Evolutionary conservation across 2,888 invertebrate genomes (phyloP).

Genomic region (Drosophila affinis): DNA sequence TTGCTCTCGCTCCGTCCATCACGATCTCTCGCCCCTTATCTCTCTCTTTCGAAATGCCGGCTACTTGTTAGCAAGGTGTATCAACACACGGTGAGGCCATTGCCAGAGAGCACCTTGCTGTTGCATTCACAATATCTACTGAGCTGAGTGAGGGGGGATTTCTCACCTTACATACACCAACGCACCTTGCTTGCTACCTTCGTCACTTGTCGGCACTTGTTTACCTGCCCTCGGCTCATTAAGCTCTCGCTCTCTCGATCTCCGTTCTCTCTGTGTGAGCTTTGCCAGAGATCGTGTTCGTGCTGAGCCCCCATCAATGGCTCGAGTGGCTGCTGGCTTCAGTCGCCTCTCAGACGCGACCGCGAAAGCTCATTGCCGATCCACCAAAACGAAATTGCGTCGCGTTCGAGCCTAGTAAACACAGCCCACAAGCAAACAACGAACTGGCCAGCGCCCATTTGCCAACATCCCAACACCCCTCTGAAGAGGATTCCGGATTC

Average conservation of each 20-base stretch:
- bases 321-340: conserved; percentile 33
- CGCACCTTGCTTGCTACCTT: neutral
- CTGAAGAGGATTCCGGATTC: conserved; percentile 12
- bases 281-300: conserved; percentile 59
- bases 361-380: conserved; percentile 60
- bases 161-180: neutral
- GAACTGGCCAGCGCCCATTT: conserved; percentile 70
- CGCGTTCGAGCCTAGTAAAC: conserved; percentile 42
- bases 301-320: conserved; percentile 23
- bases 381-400: conserved; percentile 39
- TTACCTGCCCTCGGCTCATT: conserved; percentile 9
- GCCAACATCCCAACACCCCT: conserved; percentile 20
- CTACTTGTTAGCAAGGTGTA: conserved; percentile 56
- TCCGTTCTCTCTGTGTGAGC: conserved; percentile 20
- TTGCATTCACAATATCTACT: neutral
- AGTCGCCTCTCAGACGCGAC: conserved; percentile 73
- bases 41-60: conserved; percentile 59
- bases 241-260: conserved; percentile 10
- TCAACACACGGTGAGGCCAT: neutral
- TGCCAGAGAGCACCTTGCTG: too few species aligned
- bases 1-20: conserved; percentile 6
- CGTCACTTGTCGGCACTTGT: conserved; percentile 26
- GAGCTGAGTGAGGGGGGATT: neutral
- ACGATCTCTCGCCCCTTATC: neutral
- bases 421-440: conserved; percentile 54